Base-by-base conservation (phyloP, 2,888 invertebrate genomes). In the Plebejus melissa region DNA sequence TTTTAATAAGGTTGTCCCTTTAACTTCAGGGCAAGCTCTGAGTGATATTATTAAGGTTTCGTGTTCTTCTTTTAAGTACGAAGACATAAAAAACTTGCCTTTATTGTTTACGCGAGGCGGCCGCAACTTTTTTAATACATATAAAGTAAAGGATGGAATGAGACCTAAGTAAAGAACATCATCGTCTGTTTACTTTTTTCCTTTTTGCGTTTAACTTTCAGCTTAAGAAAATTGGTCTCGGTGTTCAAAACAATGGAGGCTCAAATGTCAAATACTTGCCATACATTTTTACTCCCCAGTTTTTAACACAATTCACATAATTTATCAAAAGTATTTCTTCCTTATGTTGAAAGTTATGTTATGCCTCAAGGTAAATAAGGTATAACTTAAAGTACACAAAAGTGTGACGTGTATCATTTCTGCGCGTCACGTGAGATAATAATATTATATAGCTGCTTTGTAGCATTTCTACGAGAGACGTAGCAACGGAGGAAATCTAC, bases 51-150 rank as follows among this genome's bases (percentile, higher is more conserved):
- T 65, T 65, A 65, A 65, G 32, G 65, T 65, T 65, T 36, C 36
- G 36, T 65, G 36, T 65, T 65, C 65, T 65, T 65, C 4, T 65
- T 65, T 65, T 65, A 65, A 65, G 65, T 65, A 65, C 65, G 65
- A 65, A 36, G 65, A 65, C 65, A 65, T 65, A 65, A 65, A 65
- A 65, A 65, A 65, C 65, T 65, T 65, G 65, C 65, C 32, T 65
- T 36, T 65, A 65, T 65, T 65, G 65, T 65, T 65, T 36, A 65
- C 32, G 65, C 65, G 16, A 65, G 65, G 32, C 65, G 32, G 32
- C 65, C 65, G 65, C 65, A 65, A 65, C 65, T 65, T 65, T 32
- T 65, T 65, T 65, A 65, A 65, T 65, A 65, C 65, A 65, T 65
- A 65, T 65, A 65, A 65, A 32, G 65, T 65, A 36, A 65, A 65